These are phyloP conservation scores for Orbicella faveolata DNA, from an alignment of 64 coral and sea anemone genomes.

Conservation along the genomic window DNA sequence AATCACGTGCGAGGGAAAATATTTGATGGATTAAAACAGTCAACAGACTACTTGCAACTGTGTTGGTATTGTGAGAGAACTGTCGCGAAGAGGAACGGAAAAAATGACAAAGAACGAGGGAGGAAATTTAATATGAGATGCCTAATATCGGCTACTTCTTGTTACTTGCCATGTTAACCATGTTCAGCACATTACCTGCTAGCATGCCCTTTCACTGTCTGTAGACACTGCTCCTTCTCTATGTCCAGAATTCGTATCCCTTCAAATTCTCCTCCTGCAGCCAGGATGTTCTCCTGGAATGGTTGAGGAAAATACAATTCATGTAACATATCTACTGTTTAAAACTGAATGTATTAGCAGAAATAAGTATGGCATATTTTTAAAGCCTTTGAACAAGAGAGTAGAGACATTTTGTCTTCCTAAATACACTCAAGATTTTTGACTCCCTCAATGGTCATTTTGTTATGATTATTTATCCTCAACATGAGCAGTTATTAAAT, in stretches of 20 bases:
- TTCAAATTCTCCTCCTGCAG: constrained; percentile 81
- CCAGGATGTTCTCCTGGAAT: constrained; percentile 76
- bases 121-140: neutral
- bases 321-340: neutral
- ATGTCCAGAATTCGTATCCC: constrained; percentile 85
- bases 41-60: too few species aligned
- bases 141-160: neutral
- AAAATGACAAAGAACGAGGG: too few species aligned
- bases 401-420: too few species aligned
- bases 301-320: neutral
- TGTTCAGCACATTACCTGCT: constrained; percentile 55
- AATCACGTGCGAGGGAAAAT: too few species aligned
- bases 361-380: too few species aligned
- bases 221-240: constrained; percentile 74
- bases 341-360: neutral
- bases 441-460: too few species aligned
- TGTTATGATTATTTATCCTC: too few species aligned
- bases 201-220: constrained; percentile 79
- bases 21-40: too few species aligned
- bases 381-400: too few species aligned
- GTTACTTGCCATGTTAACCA: neutral
- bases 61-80: too few species aligned
- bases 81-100: too few species aligned
- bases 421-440: neutral
- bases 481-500: too few species aligned